Evolutionary conservation across 2,113 vertebrate genomes (phyloP), one percentile per base, ranked within the genome.

Genomic region (Podarcis raffonei): DNA sequence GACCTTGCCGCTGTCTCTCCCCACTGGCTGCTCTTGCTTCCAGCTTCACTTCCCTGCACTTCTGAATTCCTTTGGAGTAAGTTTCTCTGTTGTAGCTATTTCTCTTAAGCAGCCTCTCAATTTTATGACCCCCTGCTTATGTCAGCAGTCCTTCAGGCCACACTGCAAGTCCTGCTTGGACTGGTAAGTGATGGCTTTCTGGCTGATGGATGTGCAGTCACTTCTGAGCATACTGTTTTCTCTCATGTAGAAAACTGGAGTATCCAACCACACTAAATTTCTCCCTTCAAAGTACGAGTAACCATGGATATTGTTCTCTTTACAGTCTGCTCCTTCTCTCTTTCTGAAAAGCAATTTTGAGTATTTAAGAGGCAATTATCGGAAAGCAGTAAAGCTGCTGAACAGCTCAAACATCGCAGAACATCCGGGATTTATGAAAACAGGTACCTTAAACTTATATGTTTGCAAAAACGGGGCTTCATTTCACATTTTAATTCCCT

Each of bases 331-430:
- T 18, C 98, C 98, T 59, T 99, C 99, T 48, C 98, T 99, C 7
- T 99, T 99, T 96, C 97, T 99, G 84, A 99, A 99, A 96, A 99
- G 99, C 94, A 99, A 99, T 94, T 99, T 99, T 96, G 99, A 99
- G 87, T 99, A 99, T 95, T 96, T 99, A 95, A 97, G 99, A 95
- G 99, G 99, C 94, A 99, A 99, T 97, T 99, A 99, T 91, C 97
- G 99, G 69, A 99, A 99, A 97, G 99, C 99, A 0, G 98, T 99
- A 89, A 99, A 99, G 94, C 96, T 99, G 35, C 89, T 99, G 78
- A 99, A 99, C 95, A 99, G 98, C 92, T 98, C 98, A 88, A 99
- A 99, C 95, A 99, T 99, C 74, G 97, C 98, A 71, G 99, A 99
- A 85, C 98, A 99, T 91, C 98, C 98, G 62, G 99, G 98, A 87